Percentiles rank a stretch among this genome's conserved stretches.
These are phyloP conservation scores for Liasis olivaceus DNA, from an alignment of 2,797 vertebrate species.

Conservation along the genomic window DNA sequence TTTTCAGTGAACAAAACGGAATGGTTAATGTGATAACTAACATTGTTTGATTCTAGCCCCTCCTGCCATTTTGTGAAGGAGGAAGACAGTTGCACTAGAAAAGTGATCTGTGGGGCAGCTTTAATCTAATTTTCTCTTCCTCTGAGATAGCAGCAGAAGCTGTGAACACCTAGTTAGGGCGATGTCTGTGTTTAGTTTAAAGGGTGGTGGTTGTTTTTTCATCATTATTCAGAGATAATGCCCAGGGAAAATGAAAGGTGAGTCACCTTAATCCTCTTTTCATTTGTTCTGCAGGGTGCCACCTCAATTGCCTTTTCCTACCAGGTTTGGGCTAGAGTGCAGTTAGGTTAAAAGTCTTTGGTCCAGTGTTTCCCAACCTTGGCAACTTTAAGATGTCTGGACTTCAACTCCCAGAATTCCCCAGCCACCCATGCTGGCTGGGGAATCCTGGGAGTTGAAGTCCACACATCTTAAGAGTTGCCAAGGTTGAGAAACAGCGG, in stretches of 20 bases:
- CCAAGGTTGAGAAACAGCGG: too few relatives aligned
- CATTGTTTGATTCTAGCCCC: not conserved
- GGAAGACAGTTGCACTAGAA: not conserved
- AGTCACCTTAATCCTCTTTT: slow-evolving; percentile 1
- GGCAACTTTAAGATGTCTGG: too few relatives aligned
- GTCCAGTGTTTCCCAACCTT: too few relatives aligned
- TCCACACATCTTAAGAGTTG: too few relatives aligned
- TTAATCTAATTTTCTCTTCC: slow-evolving; percentile 15
- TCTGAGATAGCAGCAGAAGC: slow-evolving; percentile 34
- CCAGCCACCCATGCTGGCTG: too few relatives aligned
- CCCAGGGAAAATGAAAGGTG: slow-evolving; percentile 29
- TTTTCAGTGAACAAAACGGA: not conserved
- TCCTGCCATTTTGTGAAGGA: not conserved
- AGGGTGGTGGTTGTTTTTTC: slow-evolving; percentile 12
- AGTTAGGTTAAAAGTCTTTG: not conserved
- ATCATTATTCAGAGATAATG: slow-evolving; percentile 12
- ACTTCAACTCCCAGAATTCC: too few relatives aligned
- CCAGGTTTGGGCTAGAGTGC: not conserved
- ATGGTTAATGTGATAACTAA: not conserved
- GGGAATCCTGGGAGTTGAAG: too few relatives aligned
- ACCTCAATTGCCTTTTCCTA: not conserved
- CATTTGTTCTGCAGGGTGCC: not conserved
- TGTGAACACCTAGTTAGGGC: slow-evolving; percentile 8
- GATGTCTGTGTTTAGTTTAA: slow-evolving; percentile 30
- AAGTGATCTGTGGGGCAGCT: not conserved